Evolutionary conservation across 2,113 vertebrate genomes (phyloP), one percentile per base, ranked within the genome.

Genomic region (Equus przewalskii): DNA sequence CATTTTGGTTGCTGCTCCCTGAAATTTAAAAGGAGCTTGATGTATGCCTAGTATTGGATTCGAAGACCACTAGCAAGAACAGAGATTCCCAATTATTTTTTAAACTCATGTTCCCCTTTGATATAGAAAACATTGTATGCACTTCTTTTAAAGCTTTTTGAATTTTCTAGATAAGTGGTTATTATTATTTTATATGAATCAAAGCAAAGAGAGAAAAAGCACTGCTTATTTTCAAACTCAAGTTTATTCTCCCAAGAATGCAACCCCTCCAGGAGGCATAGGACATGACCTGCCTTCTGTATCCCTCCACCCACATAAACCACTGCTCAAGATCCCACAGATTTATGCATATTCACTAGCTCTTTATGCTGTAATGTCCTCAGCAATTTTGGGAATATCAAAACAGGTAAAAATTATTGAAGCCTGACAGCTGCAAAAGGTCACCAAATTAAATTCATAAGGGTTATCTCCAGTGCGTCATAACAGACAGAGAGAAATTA

Each of bases 361-460:
- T 75, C 73, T 88, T 97, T 96, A 49, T 91, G 73, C 70, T 60
- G 28, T 67, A 7, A 64, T 76, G 70, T 89, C 80, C 92, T 92
- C 96, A 92, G 62, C 1, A 26, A 80, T 95, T 97, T 93, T 80
- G 93, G 97, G 95, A 72, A 28, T 2, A 98, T 97, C 97, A 98
- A 98, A 98, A 97, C 9, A 94, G 92, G 94, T 91, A 97, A 97
- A 97, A 98, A 93, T 94, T 97, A 46, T 94, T 96, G 72, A 97
- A 93, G 24, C 62, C 98, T 98, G 98, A 97, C 98, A 99, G 98
- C n/a, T 98, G 96, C 18, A 85, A 99, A 99, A 99, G 98, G 98
- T 98, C 98, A 98, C 78, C 75, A 64, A 92, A 93, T 92, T 81
- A 93, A 82, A 97, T 98, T 98, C 97, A 96, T 96, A 89, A 89